phyloP scores from a whole-genome alignment of 2,888 invertebrate genomes.

The Metacarcinus magister region DNA sequence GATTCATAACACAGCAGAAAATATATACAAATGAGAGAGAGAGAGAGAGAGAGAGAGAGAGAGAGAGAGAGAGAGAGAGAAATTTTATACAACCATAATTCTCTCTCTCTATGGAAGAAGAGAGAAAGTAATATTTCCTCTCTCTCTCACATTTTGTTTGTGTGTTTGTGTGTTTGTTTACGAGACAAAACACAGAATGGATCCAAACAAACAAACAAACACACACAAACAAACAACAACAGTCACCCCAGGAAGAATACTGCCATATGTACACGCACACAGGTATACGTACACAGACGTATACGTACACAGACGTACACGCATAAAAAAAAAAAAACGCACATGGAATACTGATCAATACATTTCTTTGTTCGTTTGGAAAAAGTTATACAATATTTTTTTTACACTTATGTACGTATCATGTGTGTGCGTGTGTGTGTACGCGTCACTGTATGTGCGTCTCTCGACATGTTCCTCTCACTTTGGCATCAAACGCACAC shows the following conservation, averaged over 20 bases:
- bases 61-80: conserved; percentile 7
- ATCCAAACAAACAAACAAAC: not conserved
- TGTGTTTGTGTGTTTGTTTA: not conserved
- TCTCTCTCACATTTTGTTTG: not conserved
- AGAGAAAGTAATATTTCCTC: not conserved
- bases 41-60: conserved; percentile 49
- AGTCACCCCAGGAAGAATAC: not conserved
- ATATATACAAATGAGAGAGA: not conserved
- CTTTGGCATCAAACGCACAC: not conserved
- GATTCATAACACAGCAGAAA: no score
- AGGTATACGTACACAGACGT: conserved; percentile 36
- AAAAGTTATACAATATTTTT: no score
- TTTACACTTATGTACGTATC: no score
- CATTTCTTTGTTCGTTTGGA: no score
- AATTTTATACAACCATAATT: not conserved
- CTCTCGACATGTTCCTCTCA: not conserved
- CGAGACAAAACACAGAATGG: not conserved
- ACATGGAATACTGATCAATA: not conserved
- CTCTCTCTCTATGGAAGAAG: not conserved
- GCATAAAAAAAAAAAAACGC: not conserved
- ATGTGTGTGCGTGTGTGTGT: no score
- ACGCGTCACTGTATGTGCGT: not conserved
- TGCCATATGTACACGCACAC: not conserved
- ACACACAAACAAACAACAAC: not conserved
- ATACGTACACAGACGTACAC: not conserved